Evolutionary conservation across 2,113 vertebrate species (phyloP).

Genomic region (Hippoglossus stenolepis): DNA sequence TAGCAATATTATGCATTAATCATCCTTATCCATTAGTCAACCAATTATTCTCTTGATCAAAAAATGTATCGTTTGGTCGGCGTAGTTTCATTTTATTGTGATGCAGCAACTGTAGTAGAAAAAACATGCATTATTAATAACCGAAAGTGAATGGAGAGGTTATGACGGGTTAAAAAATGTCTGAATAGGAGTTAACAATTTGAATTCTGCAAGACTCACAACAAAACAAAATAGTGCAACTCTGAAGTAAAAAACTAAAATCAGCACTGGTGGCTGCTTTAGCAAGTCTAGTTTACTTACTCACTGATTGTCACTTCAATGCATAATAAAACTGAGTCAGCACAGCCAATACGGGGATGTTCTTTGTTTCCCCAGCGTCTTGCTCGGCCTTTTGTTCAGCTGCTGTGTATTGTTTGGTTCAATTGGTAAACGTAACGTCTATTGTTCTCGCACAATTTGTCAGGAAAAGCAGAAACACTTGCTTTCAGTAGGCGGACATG

Average conservation of each 20-base stretch:
- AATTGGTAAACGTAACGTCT: slow-evolving; percentile 6
- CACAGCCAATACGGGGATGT: neutral
- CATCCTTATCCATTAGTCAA: no score
- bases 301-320: neutral
- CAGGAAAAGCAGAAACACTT: slow-evolving; percentile 6
- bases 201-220: neutral
- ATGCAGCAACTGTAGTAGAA: neutral
- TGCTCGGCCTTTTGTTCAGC: neutral
- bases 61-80: no score
- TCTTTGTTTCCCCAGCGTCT: slow-evolving; percentile 30
- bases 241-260: neutral
- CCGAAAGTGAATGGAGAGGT: neutral
- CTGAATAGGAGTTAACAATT: neutral
- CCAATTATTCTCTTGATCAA: no score
- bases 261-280: neutral
- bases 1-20: no score
- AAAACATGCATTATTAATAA: neutral
- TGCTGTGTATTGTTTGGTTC: slow-evolving; percentile 11
- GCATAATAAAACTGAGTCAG: slow-evolving; percentile 8
- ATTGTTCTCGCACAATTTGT: slow-evolving; percentile 25
- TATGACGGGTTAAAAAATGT: neutral
- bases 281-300: neutral
- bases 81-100: neutral
- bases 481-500: slow-evolving; percentile 17
- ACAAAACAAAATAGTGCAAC: neutral